phyloP scores from a whole-genome alignment of 2,113 vertebrate species.

The Hiodon tergisus region DNA sequence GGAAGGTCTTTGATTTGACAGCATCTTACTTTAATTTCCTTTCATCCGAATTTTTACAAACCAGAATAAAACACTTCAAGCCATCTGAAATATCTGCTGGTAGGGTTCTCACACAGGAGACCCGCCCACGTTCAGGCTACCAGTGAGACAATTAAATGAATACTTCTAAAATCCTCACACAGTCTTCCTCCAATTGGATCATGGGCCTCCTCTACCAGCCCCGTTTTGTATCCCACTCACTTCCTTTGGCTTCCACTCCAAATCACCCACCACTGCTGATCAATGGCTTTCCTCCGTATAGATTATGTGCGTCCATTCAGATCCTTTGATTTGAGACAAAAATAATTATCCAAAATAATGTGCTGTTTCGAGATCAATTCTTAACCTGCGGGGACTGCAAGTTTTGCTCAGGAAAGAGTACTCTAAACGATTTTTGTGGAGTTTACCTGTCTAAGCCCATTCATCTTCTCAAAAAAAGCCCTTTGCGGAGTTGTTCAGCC shows the following conservation, averaged over 20 bases:
- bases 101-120: too few species aligned
- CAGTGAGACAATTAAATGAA: not conserved
- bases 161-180: too few species aligned
- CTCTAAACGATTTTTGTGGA: not conserved
- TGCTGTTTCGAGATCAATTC: conserved; percentile 34
- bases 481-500: not conserved
- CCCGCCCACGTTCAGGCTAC: not conserved
- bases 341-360: conserved; percentile 40
- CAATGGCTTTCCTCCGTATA: conserved; percentile 30
- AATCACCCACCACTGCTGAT: conserved; percentile 20
- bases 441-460: not conserved
- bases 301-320: conserved; percentile 21
- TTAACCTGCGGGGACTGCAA: not conserved
- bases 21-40: too few species aligned
- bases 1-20: too few species aligned
- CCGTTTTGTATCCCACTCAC: conserved; percentile 1
- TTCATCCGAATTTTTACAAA: too few species aligned
- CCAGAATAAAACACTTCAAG: too few species aligned
- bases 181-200: too few species aligned
- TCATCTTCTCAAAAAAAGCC: not conserved
- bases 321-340: conserved; percentile 23
- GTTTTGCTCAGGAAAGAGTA: not conserved
- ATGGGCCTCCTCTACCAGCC: too few species aligned
- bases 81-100: too few species aligned
- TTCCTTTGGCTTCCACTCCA: conserved; percentile 25